Evolutionary conservation across 1,140 invertebrate genomes (phyloP), one percentile per base, ranked within the genome.

Genomic region (Littorina saxatilis): DNA sequence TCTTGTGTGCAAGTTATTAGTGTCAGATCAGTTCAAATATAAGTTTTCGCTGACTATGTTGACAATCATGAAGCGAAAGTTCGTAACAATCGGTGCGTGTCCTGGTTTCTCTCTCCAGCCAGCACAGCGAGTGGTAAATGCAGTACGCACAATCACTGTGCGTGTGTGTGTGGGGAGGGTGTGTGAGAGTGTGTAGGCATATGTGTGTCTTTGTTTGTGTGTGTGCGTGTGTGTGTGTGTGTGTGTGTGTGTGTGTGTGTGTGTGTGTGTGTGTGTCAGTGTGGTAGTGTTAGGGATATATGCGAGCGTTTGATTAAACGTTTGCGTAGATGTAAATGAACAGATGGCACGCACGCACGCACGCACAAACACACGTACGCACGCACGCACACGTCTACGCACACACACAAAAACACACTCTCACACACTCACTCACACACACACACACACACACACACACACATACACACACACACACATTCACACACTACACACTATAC

Each of bases 211-310:
- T 7, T 66, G 61, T 27, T 11, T 32, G 61, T 66, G 32, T n/a
- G 32, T 66, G 61, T 32, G 32, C 23, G 61, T n/a, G 61, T 27
- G 32, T 27, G 61, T 32, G 32, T n/a, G 61, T 27, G 32, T 27
- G 61, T 66, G 61, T 27, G 32, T 66, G 61, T 66, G 23, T 66
- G 23, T 66, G 23, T 66, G 23, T 66, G 61, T 66, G 61, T 66
- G 61, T 66, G 61, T 66, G 61, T 66, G 61, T 66, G 61, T 27
- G 61, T 66, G 61, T 66, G 32, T 27, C 11, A 9, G 23, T n/a
- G 23, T 66, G 61, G 7, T 9, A 13, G 61, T 66, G 23, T 9
- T n/a, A n/a, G n/a, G n/a, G n/a, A n/a, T n/a, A n/a, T n/a, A n/a
- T n/a, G n/a, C n/a, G n/a, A n/a, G n/a, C n/a, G n/a, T n/a, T n/a